These are phyloP conservation scores for Drosophila grimshawi DNA, from an alignment of 1,140 invertebrate genomes.

Conservation along the genomic window DNA sequence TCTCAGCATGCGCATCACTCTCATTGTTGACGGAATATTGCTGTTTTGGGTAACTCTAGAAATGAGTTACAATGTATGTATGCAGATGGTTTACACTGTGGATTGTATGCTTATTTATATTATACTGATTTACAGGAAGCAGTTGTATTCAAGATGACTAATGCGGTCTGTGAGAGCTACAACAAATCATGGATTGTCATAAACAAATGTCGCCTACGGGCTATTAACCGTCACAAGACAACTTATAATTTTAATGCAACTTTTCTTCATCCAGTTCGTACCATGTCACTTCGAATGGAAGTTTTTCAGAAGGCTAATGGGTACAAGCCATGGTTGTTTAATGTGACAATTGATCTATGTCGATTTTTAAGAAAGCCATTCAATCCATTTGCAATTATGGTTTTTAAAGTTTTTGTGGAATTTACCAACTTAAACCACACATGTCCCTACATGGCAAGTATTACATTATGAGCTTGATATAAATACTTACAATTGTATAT, in stretches of 20 bases:
- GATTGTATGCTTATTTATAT: too few relatives aligned
- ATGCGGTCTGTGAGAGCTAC: slow-evolving; percentile 20
- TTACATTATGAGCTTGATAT: neutral
- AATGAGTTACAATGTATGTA: neutral
- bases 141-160: slow-evolving; percentile 19
- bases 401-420: neutral
- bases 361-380: neutral
- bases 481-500: neutral
- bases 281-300: neutral
- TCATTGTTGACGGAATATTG: neutral
- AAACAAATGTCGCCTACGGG: slow-evolving; percentile 12
- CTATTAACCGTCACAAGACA: slow-evolving; percentile 1
- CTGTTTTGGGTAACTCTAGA: neutral
- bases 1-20: neutral
- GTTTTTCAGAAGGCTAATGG: slow-evolving; percentile 9
- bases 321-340: slow-evolving; percentile 11
- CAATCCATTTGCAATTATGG: slow-evolving; percentile 14
- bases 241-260: slow-evolving; percentile 1
- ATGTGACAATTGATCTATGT: neutral
- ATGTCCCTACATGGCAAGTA: slow-evolving; percentile 21
- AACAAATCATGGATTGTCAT: slow-evolving; percentile 27
- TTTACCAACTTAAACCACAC: slow-evolving; percentile 24
- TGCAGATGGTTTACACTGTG: too few relatives aligned
- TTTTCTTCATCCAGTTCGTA: slow-evolving; percentile 7
- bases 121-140: slow-evolving; percentile 6